phyloP scores from a whole-genome alignment of 2,888 invertebrate species.

The Stenchaetothrips biformis region DNA sequence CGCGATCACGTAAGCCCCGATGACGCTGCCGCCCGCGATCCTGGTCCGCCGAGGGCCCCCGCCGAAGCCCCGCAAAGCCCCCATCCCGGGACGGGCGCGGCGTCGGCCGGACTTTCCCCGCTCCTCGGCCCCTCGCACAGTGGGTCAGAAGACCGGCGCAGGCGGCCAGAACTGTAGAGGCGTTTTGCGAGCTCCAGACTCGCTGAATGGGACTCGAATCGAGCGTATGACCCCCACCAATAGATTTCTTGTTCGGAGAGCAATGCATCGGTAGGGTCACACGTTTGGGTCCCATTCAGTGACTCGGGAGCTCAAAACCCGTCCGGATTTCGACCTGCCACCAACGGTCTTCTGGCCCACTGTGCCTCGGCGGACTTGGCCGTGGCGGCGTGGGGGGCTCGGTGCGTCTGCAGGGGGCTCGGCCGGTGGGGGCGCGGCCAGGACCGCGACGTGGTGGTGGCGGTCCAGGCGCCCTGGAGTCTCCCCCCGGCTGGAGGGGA shows the following conservation, averaged over 20 bases:
- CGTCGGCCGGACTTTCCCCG: background rate
- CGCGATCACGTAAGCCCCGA: background rate
- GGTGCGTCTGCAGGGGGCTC: background rate
- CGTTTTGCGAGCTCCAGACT: too few species aligned
- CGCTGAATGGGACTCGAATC: too few species aligned
- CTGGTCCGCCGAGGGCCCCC: background rate
- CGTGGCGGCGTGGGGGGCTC: background rate
- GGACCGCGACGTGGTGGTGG: background rate
- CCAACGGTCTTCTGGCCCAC: too few species aligned
- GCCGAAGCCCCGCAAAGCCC: background rate
- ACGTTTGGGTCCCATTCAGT: too few species aligned
- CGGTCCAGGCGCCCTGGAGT: background rate
- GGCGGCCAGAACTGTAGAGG: too few species aligned
- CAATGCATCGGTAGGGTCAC: too few species aligned
- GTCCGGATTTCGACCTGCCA: too few species aligned
- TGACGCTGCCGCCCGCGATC: background rate
- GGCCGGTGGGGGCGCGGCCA: background rate
- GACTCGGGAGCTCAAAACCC: too few species aligned
- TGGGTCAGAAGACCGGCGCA: too few species aligned
- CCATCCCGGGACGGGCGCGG: background rate
- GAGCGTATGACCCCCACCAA: too few species aligned
- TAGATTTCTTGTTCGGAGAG: too few species aligned
- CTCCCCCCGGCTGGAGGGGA: background rate
- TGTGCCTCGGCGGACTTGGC: background rate
- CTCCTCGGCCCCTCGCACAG: too few species aligned